Evolutionary conservation across 2,888 invertebrate species (phyloP).

Genomic region (Parnassius smintheus): DNA sequence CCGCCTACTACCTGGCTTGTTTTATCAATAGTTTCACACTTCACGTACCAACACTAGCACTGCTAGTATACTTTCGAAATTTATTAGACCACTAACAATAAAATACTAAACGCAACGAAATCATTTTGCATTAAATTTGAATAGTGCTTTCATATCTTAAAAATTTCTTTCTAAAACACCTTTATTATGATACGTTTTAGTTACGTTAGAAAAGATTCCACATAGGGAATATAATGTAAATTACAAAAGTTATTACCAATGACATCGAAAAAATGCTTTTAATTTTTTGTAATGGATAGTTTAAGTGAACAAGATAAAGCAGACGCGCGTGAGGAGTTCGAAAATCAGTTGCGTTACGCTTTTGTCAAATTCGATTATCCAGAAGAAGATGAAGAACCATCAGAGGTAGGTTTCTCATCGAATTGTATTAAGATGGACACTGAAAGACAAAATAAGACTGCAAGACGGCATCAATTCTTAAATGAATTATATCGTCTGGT

Average conservation of each 20-base stretch:
- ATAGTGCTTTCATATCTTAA: too few species aligned
- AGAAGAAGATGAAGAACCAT: constrained; percentile 64
- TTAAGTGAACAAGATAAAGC: constrained; percentile 55
- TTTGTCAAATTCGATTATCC: constrained; percentile 63
- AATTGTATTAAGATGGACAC: too few species aligned
- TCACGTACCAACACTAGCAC: constrained; percentile 29
- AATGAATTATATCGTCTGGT: too few species aligned
- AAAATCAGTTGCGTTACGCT: constrained; percentile 66
- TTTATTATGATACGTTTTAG: too few species aligned
- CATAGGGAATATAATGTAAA: too few species aligned
- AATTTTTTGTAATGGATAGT: constrained; percentile 38
- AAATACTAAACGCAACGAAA: too few species aligned
- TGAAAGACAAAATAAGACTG: too few species aligned
- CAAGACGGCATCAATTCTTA: too few species aligned
- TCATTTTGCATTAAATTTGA: background rate
- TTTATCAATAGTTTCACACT: constrained; percentile 74
- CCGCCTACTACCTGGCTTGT: constrained; percentile 49
- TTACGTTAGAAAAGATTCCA: too few species aligned
- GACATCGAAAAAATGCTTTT: background rate
- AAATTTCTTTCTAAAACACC: too few species aligned
- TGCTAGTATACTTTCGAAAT: background rate
- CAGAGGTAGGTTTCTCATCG: constrained; percentile 53
- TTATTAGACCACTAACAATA: too few species aligned
- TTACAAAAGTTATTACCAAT: too few species aligned
- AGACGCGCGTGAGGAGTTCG: constrained; percentile 67